Evolutionary conservation across 2,797 vertebrate genomes (phyloP), one percentile per base, ranked within the genome.

Genomic region (Chlorospingus flavigularis): DNA sequence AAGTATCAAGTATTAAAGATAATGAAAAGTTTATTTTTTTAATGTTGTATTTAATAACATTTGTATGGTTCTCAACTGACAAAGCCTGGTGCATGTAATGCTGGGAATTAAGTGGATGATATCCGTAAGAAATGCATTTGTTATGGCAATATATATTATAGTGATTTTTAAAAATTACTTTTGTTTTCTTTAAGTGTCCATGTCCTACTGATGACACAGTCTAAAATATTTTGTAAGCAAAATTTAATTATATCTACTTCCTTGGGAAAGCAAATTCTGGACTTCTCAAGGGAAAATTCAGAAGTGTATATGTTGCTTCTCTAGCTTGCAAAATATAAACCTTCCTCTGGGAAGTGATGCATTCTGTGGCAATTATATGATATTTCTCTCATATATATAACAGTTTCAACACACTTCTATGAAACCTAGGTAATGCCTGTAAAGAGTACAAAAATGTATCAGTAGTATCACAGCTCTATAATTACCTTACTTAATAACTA

Each of bases 1-100:
- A 96, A 97, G 86, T 96, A 95, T 94, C 94, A 95, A 94, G 16
- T 67, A 97, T 96, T 95, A 94, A 97, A 96, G 88, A 96, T 91
- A 81, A 94, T 73, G 57, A 65, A 86, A 95, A 88, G 82, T 87
- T 93, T 55, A 39, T 50, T 95, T 1, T 31, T 81, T 86, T 35
- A 55, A 17, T 90, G 53, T 76, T 88, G 88, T 92, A 31, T 94
- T 94, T 93, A 95, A 66, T 91, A 73, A 23, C 8, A 15, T 80
- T 92, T 74, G 33, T 97, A 47, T 91, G 51, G 21, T 86, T 76
- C 77, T 92, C 58, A 74, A 10, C 31, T 83, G 68, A 72, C 77
- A 91, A 83, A 96, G 86, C 79, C 86, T 8, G 1, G 68, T 90
- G 57, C 33, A 9, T 80, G 74, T 95, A 83, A 85, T 94, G 47